Percentiles rank a stretch among this genome's conserved stretches.
phyloP scores from a whole-genome alignment of 2,113 vertebrate species.

The Acinonyx jubatus region DNA sequence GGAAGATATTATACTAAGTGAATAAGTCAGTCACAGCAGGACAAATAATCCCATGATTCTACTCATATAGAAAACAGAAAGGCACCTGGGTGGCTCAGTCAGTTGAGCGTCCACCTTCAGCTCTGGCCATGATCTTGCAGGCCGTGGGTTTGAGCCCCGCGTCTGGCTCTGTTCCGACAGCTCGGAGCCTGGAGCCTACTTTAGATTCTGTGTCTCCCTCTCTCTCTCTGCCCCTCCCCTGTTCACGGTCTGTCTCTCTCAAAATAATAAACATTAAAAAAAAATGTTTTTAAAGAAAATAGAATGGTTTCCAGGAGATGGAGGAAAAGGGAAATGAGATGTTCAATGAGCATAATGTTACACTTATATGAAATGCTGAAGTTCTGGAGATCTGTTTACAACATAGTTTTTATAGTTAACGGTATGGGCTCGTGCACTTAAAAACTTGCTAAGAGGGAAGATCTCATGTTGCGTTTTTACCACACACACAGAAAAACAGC shows the following conservation, averaged over 20 bases:
- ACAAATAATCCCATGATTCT: not conserved
- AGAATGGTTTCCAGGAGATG: not conserved
- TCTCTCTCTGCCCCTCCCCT: no score
- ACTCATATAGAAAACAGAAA: not conserved
- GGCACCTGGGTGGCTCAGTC: no score
- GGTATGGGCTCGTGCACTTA: not conserved
- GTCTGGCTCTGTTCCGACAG: no score
- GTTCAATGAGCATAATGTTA: not conserved
- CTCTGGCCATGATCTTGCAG: no score
- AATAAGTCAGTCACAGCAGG: not conserved
- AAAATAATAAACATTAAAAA: no score
- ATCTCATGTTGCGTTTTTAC: not conserved
- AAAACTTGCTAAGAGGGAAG: not conserved
- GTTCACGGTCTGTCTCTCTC: no score
- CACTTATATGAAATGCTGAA: not conserved
- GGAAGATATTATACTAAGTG: not conserved
- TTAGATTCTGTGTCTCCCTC: no score
- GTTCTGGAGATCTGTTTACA: not conserved
- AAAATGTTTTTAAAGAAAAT: no score
- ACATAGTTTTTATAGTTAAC: not conserved
- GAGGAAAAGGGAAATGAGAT: not conserved
- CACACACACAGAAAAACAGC: not conserved
- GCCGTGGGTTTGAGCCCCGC: no score
- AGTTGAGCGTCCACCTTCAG: no score
- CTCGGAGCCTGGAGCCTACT: no score